A percentile compares a stretch with the other conserved stretches of the same genome.
phyloP scores from a whole-genome alignment of 2,888 invertebrate species.

The Andricus curvator region DNA sequence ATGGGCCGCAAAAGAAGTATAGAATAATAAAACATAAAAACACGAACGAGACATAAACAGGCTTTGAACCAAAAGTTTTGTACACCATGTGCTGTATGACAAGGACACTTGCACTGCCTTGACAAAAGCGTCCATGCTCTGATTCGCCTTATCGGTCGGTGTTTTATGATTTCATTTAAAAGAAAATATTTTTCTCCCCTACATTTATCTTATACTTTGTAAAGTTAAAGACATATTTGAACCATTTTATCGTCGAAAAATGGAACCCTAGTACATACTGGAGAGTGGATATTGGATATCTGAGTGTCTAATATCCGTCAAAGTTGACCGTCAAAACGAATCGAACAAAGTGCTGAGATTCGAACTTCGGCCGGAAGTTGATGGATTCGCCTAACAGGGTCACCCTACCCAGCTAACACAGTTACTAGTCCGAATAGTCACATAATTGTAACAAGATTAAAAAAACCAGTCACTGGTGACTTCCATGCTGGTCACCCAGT shows the following conservation, averaged over 20 bases:
- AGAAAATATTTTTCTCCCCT: neutral
- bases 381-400: constrained; percentile 10
- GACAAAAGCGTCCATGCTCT: neutral
- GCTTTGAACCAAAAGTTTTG: neutral
- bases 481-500: too few relatives aligned
- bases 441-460: too few relatives aligned
- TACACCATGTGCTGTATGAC: neutral
- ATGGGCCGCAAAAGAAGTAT: neutral
- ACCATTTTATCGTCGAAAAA: neutral
- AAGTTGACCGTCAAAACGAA: constrained; percentile 1
- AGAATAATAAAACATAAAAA: neutral
- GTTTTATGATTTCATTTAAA: neutral
- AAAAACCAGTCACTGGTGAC: too few relatives aligned
- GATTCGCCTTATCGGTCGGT: neutral
- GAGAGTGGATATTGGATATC: constrained; percentile 5
- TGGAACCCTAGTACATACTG: neutral
- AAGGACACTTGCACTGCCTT: constrained; percentile 1
- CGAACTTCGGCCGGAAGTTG: neutral
- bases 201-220: neutral
- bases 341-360: constrained; percentile 15
- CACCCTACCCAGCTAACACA: too few relatives aligned
- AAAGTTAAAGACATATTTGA: neutral
- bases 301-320: neutral
- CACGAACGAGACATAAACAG: neutral
- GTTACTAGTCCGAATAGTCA: too few relatives aligned